Conservation (phyloP, 2,888 invertebrate species). For the Micoletzkya japonica region DNA sequence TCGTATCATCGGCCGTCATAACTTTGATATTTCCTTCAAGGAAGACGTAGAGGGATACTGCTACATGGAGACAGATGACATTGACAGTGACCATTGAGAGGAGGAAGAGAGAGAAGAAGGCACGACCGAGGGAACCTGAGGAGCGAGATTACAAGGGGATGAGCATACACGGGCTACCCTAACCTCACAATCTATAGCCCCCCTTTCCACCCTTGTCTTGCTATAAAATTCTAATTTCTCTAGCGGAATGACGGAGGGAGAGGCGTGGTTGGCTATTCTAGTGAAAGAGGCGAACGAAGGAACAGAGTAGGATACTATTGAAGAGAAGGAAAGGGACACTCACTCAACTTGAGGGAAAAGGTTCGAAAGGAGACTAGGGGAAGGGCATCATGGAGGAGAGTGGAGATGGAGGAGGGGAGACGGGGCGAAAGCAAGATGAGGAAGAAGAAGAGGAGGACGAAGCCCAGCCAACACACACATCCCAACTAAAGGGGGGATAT, state of each 20-base stretch:
- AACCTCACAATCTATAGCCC: too few species aligned
- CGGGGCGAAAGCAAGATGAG: constrained; percentile 8
- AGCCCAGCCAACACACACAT: constrained; percentile 1
- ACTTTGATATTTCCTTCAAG: constrained; percentile 12
- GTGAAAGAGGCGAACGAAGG: not conserved
- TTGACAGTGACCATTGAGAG: constrained; percentile 22
- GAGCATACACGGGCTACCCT: too few species aligned
- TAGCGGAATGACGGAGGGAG: too few species aligned
- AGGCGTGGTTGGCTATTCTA: not conserved
- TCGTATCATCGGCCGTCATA: constrained; percentile 12
- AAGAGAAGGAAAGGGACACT: too few species aligned
- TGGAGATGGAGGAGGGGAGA: constrained; percentile 3
- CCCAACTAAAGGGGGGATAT: not conserved
- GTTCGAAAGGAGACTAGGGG: constrained; percentile 13
- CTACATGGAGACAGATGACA: constrained; percentile 18
- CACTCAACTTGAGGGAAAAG: constrained; percentile 13
- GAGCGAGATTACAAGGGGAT: too few species aligned
- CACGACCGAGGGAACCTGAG: not conserved
- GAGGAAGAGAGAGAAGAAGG: constrained; percentile 23
- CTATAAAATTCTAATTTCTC: too few species aligned
- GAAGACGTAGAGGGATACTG: constrained; percentile 20
- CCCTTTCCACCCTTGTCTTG: too few species aligned
- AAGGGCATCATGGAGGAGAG: not conserved
- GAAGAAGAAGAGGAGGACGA: constrained; percentile 12
- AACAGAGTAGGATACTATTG: not conserved